phyloP scores from a whole-genome alignment of 2,113 vertebrate genomes.

The Hippocampus abdominalis region DNA sequence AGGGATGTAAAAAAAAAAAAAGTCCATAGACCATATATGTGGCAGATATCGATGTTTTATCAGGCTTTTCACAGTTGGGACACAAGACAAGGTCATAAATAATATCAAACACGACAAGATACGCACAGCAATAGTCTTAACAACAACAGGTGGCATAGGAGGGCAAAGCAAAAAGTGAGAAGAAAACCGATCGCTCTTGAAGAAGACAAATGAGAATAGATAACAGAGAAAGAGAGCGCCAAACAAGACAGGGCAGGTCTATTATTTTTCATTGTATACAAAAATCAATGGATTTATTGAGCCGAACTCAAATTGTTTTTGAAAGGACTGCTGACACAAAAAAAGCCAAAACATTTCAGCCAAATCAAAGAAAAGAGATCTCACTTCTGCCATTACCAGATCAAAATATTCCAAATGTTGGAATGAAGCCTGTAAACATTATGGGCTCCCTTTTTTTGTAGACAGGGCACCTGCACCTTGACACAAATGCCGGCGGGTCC shows the following conservation, averaged over 20 bases:
- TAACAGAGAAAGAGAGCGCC: constrained; percentile 50
- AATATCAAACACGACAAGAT: constrained; percentile 77
- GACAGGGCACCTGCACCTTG: too few species aligned
- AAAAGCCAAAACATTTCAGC: constrained; percentile 3
- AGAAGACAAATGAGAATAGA: constrained; percentile 43
- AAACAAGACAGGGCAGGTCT: constrained; percentile 56
- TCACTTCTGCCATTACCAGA: constrained; percentile 17
- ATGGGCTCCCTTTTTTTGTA: constrained; percentile 1
- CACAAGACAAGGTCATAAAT: constrained; percentile 81
- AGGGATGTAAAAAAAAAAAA: constrained; percentile 16
- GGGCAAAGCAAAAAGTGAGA: constrained; percentile 65
- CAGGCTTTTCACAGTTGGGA: constrained; percentile 77
- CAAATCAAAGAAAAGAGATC: constrained; percentile 28
- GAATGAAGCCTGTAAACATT: constrained; percentile 43
- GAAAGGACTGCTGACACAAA: constrained; percentile 44
- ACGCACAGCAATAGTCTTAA: constrained; percentile 71
- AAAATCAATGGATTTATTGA: constrained; percentile 43
- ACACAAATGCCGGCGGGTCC: too few species aligned
- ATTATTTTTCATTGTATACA: constrained; percentile 39
- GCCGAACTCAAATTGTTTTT: constrained; percentile 28
- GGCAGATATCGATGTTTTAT: constrained; percentile 80
- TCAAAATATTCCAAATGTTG: constrained; percentile 22
- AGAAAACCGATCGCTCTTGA: constrained; percentile 41
- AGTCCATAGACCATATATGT: constrained; percentile 53
- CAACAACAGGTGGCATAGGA: constrained; percentile 62